Evolutionary conservation across 30 jellyfish, hydroid and myxozoan genomes (phyloP), one percentile per base, ranked within the genome.

Genomic region (Chironex yamaguchii): DNA sequence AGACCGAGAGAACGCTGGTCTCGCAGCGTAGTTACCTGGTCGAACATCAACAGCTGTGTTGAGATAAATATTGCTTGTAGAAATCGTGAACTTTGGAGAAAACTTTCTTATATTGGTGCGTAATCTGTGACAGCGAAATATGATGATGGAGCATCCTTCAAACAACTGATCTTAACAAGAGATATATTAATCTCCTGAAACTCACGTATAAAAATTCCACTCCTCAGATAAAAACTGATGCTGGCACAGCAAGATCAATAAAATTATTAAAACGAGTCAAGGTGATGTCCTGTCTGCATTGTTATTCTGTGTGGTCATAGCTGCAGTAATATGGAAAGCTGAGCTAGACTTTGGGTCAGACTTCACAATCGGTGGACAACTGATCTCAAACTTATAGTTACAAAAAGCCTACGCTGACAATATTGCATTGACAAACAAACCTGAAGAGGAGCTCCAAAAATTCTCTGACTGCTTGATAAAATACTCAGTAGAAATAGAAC

Each of bases 231-330:
- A 70, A 70, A 32, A 29, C 76, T 2, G 84, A 70, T 34, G 23
- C 35, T 34, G 84, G 84, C 2, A 29, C 77, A 2, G 31, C 79
- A 3, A 6, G 75, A 17, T 34, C 2, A 2, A 3, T 70, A 11
- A 14, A 20, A 2, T 29, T 70, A 13, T 30, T 70, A 31, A 70
- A 29, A 34, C 72, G 75, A 70, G 27, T 65, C 4, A 65, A 65
- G 64, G 79, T n/a, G 79, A 21, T 65, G 62, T 65, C 2, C 54
- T 29, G 24, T 24, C 79, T 13, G 54, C 54, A 14, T 20, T 65
- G 21, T 33, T 65, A 13, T 65, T 65, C 79, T 65, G 79, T 54
- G 14, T 65, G 13, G 79, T 65, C n/a, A 29, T 65, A 21, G 79
- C 62, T 2, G 79, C 79, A 21, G n/a, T 65, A 9, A 17, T 65